Evolutionary conservation across 1,140 invertebrate genomes (phyloP), one percentile per base, ranked within the genome.

Genomic region (Drosophila melanogaster): DNA sequence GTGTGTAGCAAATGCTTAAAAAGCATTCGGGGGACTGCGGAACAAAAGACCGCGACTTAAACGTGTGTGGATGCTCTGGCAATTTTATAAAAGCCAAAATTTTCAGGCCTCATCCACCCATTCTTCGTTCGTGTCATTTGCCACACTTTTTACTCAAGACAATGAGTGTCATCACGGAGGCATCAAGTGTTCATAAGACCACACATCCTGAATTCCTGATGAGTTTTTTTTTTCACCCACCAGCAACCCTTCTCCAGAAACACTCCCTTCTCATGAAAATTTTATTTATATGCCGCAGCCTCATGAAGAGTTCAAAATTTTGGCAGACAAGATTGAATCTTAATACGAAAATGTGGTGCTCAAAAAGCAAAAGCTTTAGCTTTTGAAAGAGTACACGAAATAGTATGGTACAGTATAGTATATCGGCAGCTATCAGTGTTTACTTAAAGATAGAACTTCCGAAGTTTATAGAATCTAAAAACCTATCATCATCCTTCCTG

Each of bases 121-220:
- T 15, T 40, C 6, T 30, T 35, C 15, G 43, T 38, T 72, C 69
- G 41, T 73, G 79, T 81, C 79, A 73, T 77, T 77, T 81, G 66
- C 55, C 77, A 69, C 65, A 55, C 67, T 77, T 70, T 72, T 79
- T 71, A 80, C 57, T 83, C 83, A 87, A 89, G 86, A 87, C 83
- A 87, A 87, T 87, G 84, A 89, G 81, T 89, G 84, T 87, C 83
- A 87, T 87, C 83, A 89, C 58, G 58, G 35, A 61, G 64, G 76
- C 84, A 87, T 79, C 76, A 81, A 87, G 83, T 87, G 87, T 89
- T 89, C 71, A 83, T 89, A 89, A 89, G 76, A 89, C 83, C 66
- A 87, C 84, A 84, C 79, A 83, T 51, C 61, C 41, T 83, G 83
- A 87, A 89, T 87, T 73, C 66, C 53, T 89, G 83, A 89, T 87